These are phyloP conservation scores for Halcyon smyrnensis DNA, from an alignment of 2,797 vertebrate species.

Conservation along the genomic window DNA sequence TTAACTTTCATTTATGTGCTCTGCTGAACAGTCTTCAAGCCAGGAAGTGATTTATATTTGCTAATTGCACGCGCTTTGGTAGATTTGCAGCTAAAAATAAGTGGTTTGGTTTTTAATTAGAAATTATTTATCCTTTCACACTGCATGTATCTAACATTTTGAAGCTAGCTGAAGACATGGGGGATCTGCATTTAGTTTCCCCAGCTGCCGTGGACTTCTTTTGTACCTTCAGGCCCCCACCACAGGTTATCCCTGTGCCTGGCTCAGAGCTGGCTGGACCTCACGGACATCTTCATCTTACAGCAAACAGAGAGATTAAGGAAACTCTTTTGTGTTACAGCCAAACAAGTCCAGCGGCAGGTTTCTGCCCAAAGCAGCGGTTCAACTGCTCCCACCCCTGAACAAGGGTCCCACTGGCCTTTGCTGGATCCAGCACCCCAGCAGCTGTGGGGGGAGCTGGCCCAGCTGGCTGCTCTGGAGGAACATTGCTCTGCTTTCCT, in stretches of 20 bases:
- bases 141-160: conserved; percentile 4
- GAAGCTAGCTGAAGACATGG: background rate
- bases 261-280: background rate
- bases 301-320: background rate
- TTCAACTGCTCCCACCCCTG: background rate
- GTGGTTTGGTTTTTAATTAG: conserved; percentile 59
- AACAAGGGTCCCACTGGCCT: background rate
- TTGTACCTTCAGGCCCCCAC: background rate
- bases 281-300: background rate
- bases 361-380: background rate
- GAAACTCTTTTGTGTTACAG: background rate
- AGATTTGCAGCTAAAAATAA: conserved; percentile 73
- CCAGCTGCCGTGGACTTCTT: background rate
- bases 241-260: background rate
- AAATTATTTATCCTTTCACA: conserved; percentile 36
- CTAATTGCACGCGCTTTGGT: conserved; percentile 69
- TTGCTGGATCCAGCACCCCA: background rate
- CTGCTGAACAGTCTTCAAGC: conserved; percentile 56
- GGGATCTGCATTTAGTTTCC: background rate
- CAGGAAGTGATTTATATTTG: conserved; percentile 70
- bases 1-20: conserved; percentile 71
- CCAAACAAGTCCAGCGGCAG: background rate
- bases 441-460: background rate
- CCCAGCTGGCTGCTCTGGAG: background rate
- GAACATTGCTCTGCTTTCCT: background rate